Base-by-base conservation (phyloP, 64 coral and sea anemone genomes). In the Catalaphyllia jardinei region DNA sequence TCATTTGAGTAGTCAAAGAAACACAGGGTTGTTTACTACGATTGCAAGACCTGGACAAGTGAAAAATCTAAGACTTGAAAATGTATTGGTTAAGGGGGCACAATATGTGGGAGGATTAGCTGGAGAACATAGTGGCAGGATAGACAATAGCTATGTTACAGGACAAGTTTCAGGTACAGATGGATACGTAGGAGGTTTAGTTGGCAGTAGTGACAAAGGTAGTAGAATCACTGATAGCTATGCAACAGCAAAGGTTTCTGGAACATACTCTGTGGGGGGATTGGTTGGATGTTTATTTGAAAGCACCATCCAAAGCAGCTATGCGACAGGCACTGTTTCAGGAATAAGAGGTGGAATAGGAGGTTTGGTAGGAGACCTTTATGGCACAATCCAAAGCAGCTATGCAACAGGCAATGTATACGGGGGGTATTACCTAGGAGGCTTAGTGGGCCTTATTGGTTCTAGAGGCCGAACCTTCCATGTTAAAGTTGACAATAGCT, bases 131-230 rank as follows among this genome's bases (percentile, higher is more conserved):
- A 42, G 18, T 46, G 74, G 74, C 74, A 76, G 29, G 35, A 31
- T 76, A 76, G 74, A 76, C 74, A 76, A 76, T 31, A 38, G 74
- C 74, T 76, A 10, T 76, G 74, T 76, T 31, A 76, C 74, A 76
- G 74, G 74, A 0, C 74, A 76, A 1, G 74, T 76, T 76, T 76
- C 17, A 29, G 19, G 74, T 31, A 4, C 35, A 76, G 13, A 49
- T 15, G 42, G n/a, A n/a, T n/a, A n/a, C 52, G 52, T 54, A 54
- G 52, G 52, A 54, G 13, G 52, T 54, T 54, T 54, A 54, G 52
- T 54, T 54, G 52, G 52, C 52, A 7, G 8, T 1, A 54, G 52
- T 54, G 52, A 54, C 52, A 54, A 0, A 54, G 52, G 52, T 8
- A 54, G 52, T 54, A 54, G 52, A 54, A 54, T 54, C 52, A 54